These are phyloP conservation scores for Prinia subflava DNA, from an alignment of 2,113 vertebrate genomes.

Conservation along the genomic window DNA sequence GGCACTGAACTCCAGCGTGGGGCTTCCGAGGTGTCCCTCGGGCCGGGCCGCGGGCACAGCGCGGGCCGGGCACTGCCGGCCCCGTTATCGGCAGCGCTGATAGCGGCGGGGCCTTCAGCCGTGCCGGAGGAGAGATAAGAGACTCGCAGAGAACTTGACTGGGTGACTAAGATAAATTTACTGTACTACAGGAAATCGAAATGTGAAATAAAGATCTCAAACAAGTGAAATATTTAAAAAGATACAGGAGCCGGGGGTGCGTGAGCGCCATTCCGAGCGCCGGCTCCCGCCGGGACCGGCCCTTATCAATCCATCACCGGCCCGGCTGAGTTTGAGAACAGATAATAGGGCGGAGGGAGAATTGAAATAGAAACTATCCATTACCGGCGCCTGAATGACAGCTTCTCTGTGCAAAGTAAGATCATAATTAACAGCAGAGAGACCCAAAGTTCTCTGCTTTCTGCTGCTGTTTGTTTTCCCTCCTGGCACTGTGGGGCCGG, in stretches of 20 bases:
- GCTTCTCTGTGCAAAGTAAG: constrained; percentile 38
- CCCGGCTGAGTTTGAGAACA: constrained; percentile 61
- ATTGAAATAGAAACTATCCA: constrained; percentile 73
- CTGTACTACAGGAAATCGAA: constrained; percentile 75
- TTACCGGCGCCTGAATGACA: constrained; percentile 60
- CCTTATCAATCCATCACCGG: constrained; percentile 63
- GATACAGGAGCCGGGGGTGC: constrained; percentile 13
- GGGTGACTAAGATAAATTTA: constrained; percentile 77
- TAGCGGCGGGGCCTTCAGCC: constrained; percentile 57
- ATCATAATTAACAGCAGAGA: constrained; percentile 60
- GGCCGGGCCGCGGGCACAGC: background rate
- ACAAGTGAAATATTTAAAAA: constrained; percentile 77
- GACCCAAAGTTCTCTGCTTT: background rate
- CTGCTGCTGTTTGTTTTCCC: background rate
- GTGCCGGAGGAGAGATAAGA: constrained; percentile 68
- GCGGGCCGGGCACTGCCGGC: too few relatives aligned
- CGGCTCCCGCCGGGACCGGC: background rate
- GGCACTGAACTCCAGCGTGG: background rate
- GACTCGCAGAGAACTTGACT: constrained; percentile 52
- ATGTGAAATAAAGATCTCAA: constrained; percentile 75
- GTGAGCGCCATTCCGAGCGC: background rate
- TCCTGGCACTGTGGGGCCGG: background rate
- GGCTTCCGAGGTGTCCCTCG: background rate
- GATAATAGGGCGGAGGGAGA: constrained; percentile 66
- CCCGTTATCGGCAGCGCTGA: constrained; percentile 49